A percentile compares a stretch with the other conserved stretches of the same genome.
Evolutionary conservation across 2,113 vertebrate genomes (phyloP).

Genomic region (Vireo altiloquus): DNA sequence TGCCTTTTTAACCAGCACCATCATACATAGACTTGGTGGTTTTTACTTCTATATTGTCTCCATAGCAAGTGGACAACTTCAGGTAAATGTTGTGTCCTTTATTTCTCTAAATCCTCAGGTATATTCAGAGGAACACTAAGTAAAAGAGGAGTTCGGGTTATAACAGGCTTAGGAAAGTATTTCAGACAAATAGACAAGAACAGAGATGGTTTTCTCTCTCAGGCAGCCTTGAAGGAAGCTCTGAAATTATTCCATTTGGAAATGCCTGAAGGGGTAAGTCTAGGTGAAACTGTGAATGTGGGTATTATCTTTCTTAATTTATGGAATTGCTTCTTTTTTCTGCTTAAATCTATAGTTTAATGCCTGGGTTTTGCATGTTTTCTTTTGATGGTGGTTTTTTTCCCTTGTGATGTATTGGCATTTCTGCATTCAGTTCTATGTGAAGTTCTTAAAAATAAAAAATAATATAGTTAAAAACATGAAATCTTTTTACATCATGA

Average conservation of each 20-base stretch:
- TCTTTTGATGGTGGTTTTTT: rapidly evolving
- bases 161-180: constrained; percentile 73
- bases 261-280: constrained; percentile 67
- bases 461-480: not conserved
- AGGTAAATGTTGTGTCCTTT: not conserved
- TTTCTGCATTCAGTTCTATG: not conserved
- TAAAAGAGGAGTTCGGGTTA: constrained; percentile 68
- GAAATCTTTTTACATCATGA: not conserved
- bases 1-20: not conserved
- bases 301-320: not conserved
- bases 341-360: not conserved
- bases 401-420: not conserved
- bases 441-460: not conserved
- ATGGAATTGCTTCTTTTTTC: not conserved
- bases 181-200: constrained; percentile 64
- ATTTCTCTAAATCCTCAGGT: constrained; percentile 50
- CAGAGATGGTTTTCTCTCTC: constrained; percentile 62
- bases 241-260: constrained; percentile 71
- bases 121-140: constrained; percentile 56
- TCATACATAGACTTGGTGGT: not conserved
- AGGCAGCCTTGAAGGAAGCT: constrained; percentile 66
- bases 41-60: not conserved
- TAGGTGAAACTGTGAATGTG: not conserved
- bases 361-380: not conserved
- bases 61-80: not conserved